These are phyloP conservation scores for Elysia chlorotica DNA, from an alignment of 1,140 invertebrate species.

Conservation along the genomic window DNA sequence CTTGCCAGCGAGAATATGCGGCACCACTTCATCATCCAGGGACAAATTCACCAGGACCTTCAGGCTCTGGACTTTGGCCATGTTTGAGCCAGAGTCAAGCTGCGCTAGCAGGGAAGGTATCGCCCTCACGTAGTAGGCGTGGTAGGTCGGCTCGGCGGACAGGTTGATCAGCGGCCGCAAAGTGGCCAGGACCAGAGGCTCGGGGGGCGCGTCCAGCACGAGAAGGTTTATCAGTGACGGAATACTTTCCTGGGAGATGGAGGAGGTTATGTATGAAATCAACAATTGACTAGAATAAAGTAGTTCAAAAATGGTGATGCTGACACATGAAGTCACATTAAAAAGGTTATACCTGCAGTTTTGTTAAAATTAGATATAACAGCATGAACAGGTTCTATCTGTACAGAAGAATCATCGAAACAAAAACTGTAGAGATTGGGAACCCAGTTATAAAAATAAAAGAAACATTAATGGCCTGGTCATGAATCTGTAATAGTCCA, in stretches of 20 bases:
- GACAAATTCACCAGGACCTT: conserved; percentile 73
- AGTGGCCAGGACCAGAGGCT: conserved; percentile 45
- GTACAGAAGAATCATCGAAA: too few species aligned
- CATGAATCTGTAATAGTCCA: too few species aligned
- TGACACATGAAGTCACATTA: not conserved
- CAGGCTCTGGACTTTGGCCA: conserved; percentile 65
- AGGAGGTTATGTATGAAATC: not conserved
- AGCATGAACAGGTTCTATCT: too few species aligned
- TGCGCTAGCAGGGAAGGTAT: conserved; percentile 48
- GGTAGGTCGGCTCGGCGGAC: conserved; percentile 43
- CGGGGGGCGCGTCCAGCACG: conserved; percentile 36
- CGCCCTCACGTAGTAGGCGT: conserved; percentile 47
- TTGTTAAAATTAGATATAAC: not conserved
- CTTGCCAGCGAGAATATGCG: conserved; percentile 70
- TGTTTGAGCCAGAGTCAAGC: conserved; percentile 31
- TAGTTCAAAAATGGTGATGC: not conserved
- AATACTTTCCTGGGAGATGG: conserved; percentile 44
- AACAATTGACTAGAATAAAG: not conserved
- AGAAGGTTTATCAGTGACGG: conserved; percentile 47
- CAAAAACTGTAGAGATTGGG: too few species aligned
- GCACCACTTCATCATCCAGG: conserved; percentile 70
- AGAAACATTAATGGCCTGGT: too few species aligned
- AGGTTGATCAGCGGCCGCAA: conserved; percentile 59
- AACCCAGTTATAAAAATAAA: too few species aligned
- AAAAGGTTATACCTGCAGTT: not conserved